Base-by-base conservation (phyloP, 2,797 vertebrate genomes). In the Fistularia tabacaria region DNA sequence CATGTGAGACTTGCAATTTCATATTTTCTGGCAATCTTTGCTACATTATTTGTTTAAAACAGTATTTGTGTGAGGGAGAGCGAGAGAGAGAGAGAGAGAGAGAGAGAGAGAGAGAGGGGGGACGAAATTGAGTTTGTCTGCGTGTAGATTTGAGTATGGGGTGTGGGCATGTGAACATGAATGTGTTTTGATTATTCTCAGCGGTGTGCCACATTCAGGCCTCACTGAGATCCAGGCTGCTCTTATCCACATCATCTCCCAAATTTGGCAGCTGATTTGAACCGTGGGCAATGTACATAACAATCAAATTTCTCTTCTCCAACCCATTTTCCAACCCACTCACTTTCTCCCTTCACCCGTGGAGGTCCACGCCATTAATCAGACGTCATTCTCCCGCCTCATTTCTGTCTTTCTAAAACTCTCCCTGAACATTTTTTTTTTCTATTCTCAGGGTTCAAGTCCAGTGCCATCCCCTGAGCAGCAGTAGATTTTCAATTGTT, bases 191-290 rank as follows among this genome's bases (percentile, higher is more conserved):
- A 90, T 89, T 86, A 88, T 80, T 90, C 86, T 85, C 82, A 79
- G 85, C 79, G 79, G 80, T 74, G 68, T 43, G 60, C 80, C 74
- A 74, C 74, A 77, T 85, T 86, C 81, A 71, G 78, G 73, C 74
- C 80, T 84, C 75, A 80, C 84, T 86, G 82, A 88, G 85, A 87
- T 79, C 86, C 79, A 70, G 62, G 69, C 79, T 69, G 61, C 76
- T 82, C 81, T 84, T 70, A 85, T 88, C 74, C 80, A 81, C 74
- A 79, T 86, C 73, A 74, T 83, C 85, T 87, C 87, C 83, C 76
- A 92, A 93, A 88, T 93, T 93, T 93, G 93, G 90, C 92, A 92
- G 90, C 87, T 93, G 92, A 94, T 93, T 91, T 90, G 92, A 93
- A 92, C 93, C 92, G 90, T 88, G 78, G 74, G 87, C 87, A 76